Percentiles rank a stretch among this genome's conserved stretches.
phyloP scores from a whole-genome alignment of 2,797 vertebrate species.

The Muscicapa comitata region DNA sequence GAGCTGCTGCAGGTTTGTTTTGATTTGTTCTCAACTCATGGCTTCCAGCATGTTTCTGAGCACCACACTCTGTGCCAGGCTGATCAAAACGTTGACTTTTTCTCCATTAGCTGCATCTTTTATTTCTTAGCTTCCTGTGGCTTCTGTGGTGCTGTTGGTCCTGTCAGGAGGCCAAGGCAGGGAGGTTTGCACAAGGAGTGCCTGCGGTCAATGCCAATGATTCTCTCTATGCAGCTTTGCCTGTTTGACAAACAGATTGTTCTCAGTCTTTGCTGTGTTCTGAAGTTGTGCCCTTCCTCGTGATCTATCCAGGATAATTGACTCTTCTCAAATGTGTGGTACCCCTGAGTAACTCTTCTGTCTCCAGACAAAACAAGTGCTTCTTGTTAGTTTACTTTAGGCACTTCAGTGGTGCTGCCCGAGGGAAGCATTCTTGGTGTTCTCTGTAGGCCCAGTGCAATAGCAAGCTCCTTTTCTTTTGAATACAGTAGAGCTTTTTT shows the following conservation, averaged over 20 bases:
- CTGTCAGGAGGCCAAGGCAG: neutral
- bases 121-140: neutral
- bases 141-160: neutral
- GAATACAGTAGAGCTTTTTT: neutral
- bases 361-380: neutral
- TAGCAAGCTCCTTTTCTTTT: neutral
- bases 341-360: neutral
- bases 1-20: neutral
- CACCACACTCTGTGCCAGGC: neutral
- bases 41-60: neutral
- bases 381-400: neutral
- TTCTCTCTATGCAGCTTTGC: neutral
- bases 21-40: rapidly evolving
- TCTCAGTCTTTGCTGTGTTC: neutral
- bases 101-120: neutral
- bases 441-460: neutral
- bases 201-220: neutral
- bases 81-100: neutral
- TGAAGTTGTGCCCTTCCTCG: rapidly evolving
- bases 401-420: neutral
- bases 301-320: neutral
- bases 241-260: neutral
- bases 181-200: neutral
- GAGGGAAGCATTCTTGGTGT: rapidly evolving
- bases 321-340: neutral